Conservation (phyloP, 2,888 invertebrate genomes). For the Cheilosia impressa region DNA sequence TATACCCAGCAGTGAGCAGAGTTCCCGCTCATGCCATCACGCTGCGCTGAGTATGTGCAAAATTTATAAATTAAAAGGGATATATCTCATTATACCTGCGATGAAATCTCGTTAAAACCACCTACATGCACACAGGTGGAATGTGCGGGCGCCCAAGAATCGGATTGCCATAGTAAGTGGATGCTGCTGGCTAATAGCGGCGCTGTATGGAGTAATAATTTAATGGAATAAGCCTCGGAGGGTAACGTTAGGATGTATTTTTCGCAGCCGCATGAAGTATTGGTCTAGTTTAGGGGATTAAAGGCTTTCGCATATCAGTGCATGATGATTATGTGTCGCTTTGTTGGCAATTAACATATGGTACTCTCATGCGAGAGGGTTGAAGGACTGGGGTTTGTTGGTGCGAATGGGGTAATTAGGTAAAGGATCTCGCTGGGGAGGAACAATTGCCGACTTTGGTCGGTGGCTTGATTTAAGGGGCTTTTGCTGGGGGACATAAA, state of each 20-base stretch:
- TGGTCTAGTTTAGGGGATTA: conserved; percentile 16
- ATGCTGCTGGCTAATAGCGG: conserved; percentile 28
- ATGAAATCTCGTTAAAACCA: conserved; percentile 28
- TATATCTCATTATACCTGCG: conserved; percentile 25
- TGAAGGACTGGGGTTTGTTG: conserved; percentile 1
- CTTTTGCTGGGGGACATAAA: too few species aligned
- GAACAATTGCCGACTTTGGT: neutral
- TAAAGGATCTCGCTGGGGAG: neutral
- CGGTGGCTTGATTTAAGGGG: neutral
- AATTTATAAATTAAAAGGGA: conserved; percentile 44
- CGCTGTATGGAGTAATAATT: conserved; percentile 24
- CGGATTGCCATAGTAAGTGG: neutral
- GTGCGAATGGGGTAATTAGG: conserved; percentile 6
- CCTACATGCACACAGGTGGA: conserved; percentile 4
- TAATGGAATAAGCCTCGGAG: conserved; percentile 32
- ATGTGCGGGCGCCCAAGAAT: conserved; percentile 8
- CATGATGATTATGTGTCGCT: neutral
- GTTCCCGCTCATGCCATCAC: neutral
- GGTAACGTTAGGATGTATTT: conserved; percentile 34
- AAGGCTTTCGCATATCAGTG: conserved; percentile 11
- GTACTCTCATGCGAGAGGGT: neutral
- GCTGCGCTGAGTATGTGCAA: conserved; percentile 14
- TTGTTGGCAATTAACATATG: conserved; percentile 18
- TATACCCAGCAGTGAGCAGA: too few species aligned
- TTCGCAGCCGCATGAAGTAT: conserved; percentile 24